Evolutionary conservation across 2,888 invertebrate species (phyloP).

Genomic region (Oegoconia quadripuncta): DNA sequence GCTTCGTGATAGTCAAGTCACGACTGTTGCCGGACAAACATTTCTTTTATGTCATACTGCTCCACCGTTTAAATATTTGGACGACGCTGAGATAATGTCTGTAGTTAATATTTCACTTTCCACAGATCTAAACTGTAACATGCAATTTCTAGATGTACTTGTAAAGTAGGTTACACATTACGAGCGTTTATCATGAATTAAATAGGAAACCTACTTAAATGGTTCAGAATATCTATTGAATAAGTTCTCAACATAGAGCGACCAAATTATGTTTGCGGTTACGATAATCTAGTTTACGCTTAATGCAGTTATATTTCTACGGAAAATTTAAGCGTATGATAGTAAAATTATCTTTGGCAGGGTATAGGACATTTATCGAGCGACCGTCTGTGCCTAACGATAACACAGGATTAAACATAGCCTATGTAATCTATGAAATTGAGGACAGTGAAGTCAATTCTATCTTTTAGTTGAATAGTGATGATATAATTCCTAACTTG

Average conservation of each 20-base stretch:
- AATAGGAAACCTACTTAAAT: slow-evolving; percentile 25
- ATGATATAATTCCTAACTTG: too few species aligned
- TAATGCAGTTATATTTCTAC: slow-evolving; percentile 24
- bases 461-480: too few species aligned
- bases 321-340: slow-evolving; percentile 18
- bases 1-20: slow-evolving; percentile 49
- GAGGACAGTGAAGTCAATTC: slow-evolving; percentile 18
- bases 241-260: slow-evolving; percentile 42
- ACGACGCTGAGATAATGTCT: too few species aligned
- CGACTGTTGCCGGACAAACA: slow-evolving; percentile 40
- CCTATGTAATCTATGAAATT: slow-evolving; percentile 46
- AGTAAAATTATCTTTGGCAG: slow-evolving; percentile 32
- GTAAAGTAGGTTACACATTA: too few species aligned
- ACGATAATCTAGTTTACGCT: too few species aligned
- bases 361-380: slow-evolving; percentile 41
- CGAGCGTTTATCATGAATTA: slow-evolving; percentile 37
- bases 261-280: slow-evolving; percentile 24
- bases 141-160: too few species aligned
- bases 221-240: slow-evolving; percentile 49
- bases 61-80: slow-evolving; percentile 33
- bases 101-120: too few species aligned
- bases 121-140: too few species aligned
- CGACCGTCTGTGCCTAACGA: slow-evolving; percentile 46
- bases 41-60: slow-evolving; percentile 21
- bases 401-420: slow-evolving; percentile 54